phyloP scores from a whole-genome alignment of 1,140 invertebrate species.

The Heliconius himera region DNA sequence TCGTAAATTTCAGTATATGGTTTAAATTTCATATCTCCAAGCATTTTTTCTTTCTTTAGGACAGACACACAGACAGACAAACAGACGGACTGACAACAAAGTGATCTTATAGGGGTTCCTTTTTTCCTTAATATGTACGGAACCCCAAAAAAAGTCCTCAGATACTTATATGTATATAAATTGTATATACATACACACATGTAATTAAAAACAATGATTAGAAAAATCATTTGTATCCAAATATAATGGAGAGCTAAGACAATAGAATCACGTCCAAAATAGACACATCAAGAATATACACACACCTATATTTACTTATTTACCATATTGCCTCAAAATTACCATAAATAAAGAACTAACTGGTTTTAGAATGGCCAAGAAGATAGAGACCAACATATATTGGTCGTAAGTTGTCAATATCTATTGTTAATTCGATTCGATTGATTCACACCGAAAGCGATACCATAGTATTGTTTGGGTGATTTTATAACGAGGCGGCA shows the following conservation, averaged over 20 bases:
- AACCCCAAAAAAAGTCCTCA: too few species aligned
- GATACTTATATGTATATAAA: neutral
- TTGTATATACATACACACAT: neutral
- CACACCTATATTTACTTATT: conserved; percentile 49
- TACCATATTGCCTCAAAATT: conserved; percentile 39
- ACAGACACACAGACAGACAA: too few species aligned
- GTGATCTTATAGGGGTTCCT: too few species aligned
- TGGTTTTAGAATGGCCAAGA: conserved; percentile 21
- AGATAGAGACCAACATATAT: conserved; percentile 45
- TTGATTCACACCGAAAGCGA: conserved; percentile 77
- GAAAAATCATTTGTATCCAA: conserved; percentile 23
- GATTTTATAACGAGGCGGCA: conserved; percentile 78
- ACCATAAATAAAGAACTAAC: conserved; percentile 32
- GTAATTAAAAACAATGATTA: conserved; percentile 32
- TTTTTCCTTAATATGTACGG: too few species aligned
- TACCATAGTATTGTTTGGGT: conserved; percentile 72
- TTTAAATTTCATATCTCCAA: too few species aligned
- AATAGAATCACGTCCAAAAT: conserved; percentile 35
- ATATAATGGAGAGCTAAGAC: conserved; percentile 23
- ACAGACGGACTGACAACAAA: too few species aligned
- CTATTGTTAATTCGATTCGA: conserved; percentile 77
- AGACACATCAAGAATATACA: conserved; percentile 51
- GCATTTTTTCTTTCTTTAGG: too few species aligned
- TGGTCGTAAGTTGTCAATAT: conserved; percentile 52
- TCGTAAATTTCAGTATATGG: too few species aligned